Evolutionary conservation across 2,888 invertebrate species (phyloP), one percentile per base, ranked within the genome.

Genomic region (Slavum lentiscoides): DNA sequence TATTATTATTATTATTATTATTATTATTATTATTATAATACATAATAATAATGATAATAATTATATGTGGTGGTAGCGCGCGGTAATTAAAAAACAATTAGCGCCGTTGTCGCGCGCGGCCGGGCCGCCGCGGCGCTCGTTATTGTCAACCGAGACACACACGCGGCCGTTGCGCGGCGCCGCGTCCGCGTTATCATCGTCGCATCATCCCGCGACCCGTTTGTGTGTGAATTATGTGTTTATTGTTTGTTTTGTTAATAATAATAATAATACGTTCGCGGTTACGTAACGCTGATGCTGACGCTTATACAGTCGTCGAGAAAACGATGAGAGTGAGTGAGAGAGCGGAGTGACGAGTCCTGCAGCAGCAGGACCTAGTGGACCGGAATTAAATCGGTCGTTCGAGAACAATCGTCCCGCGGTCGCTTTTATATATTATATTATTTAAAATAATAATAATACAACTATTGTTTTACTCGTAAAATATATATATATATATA

Each of bases 31-130:
- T 2, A 30, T 30, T 2, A 30, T 30, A 30, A 30, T 30, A 30
- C 1, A 30, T 2, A 30, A 2, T 30, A 30, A 30, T 30, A 30
- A 30, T 30, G 4, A 30, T 30, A 30, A 30, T 30, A 30, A 30
- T 30, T 2, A 30, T 30, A 30, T 30, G 4, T 30, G 30, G 30
- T 30, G 13, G 53, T 15, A 7, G 59, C 3, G 21, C 62, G 74
- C 5, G 43, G 75, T 75, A 75, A 75, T 75, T 75, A 75, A 75
- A 75, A 75, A 75, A 58, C 75, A 75, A 75, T 75, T 75, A 75
- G 75, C 74, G 75, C n/a, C 75, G 58, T 17, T 58, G 67, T 43
- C 66, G 53, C 30, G 30, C 43, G 43, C 43, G 43, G 30, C 13
- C 30, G 30, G 30, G 62, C 15, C 11, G 53, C 15, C 11, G 53